These are phyloP conservation scores for Toxotes lorentzi DNA, from an alignment of 2,797 vertebrate genomes.

Conservation along the genomic window DNA sequence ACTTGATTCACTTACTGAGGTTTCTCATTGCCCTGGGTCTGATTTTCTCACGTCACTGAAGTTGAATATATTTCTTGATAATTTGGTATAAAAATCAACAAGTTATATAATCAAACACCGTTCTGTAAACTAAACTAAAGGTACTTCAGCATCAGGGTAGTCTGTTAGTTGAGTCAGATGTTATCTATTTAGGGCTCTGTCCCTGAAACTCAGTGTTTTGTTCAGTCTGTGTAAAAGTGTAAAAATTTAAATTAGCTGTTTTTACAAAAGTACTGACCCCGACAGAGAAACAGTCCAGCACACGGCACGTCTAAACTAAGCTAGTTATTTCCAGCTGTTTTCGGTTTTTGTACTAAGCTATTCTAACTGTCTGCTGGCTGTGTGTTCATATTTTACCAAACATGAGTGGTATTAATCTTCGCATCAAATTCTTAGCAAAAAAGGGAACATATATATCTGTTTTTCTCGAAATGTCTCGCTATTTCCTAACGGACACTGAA, in stretches of 20 bases:
- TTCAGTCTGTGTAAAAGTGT: background rate
- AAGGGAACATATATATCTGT: background rate
- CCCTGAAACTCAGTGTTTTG: background rate
- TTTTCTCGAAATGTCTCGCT: background rate
- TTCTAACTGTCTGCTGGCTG: background rate
- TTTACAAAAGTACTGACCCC: background rate
- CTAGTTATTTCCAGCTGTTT: background rate
- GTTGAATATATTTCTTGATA: slow-evolving; percentile 10
- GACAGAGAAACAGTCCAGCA: background rate
- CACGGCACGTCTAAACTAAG: background rate
- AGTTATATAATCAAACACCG: background rate
- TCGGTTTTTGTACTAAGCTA: background rate
- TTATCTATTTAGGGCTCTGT: too few species aligned
- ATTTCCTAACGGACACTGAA: background rate
- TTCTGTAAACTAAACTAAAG: background rate
- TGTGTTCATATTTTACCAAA: background rate
- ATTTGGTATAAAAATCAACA: slow-evolving; percentile 5
- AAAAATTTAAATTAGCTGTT: background rate
- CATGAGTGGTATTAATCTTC: background rate
- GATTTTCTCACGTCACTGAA: background rate
- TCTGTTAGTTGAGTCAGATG: background rate
- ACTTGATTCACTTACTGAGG: slow-evolving; percentile 49
- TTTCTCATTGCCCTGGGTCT: slow-evolving; percentile 38
- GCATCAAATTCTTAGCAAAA: background rate
- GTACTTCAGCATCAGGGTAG: too few species aligned